These are phyloP conservation scores for Rhabdornis inornatus DNA, from an alignment of 2,113 vertebrate genomes.

Conservation along the genomic window DNA sequence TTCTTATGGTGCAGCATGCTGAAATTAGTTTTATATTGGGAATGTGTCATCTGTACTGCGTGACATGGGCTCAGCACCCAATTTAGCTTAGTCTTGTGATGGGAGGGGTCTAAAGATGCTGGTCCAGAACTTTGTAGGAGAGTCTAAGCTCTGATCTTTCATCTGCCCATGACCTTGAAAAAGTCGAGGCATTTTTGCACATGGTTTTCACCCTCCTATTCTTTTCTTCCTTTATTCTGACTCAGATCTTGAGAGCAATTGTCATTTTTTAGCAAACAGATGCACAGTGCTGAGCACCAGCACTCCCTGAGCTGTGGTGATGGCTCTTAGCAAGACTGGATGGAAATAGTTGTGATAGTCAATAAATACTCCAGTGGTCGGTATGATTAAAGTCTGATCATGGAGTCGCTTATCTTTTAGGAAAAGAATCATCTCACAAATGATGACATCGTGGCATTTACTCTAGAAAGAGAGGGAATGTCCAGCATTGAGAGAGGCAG, in stretches of 20 bases:
- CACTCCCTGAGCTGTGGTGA: background rate
- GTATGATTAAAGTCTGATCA: background rate
- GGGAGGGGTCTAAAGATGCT: background rate
- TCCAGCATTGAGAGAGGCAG: background rate
- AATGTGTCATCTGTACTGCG: slow-evolving; percentile 3
- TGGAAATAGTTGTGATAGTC: background rate
- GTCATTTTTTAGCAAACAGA: background rate
- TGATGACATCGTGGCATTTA: background rate
- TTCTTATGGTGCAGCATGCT: slow-evolving; percentile 23
- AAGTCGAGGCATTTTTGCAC: background rate
- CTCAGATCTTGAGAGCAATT: background rate
- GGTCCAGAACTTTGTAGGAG: background rate
- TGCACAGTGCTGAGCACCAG: background rate
- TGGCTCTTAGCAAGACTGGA: background rate
- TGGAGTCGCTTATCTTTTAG: background rate
- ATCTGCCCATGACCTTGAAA: background rate
- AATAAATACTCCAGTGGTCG: background rate
- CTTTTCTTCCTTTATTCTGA: background rate
- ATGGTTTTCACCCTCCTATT: background rate
- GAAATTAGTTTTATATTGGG: slow-evolving; percentile 30
- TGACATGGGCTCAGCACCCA: background rate
- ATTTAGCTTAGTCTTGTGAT: background rate
- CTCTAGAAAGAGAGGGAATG: background rate
- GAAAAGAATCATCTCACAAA: background rate
- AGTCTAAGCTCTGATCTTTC: background rate